Conservation (phyloP, 23 tunicate species). For the Diplosoma virens region DNA sequence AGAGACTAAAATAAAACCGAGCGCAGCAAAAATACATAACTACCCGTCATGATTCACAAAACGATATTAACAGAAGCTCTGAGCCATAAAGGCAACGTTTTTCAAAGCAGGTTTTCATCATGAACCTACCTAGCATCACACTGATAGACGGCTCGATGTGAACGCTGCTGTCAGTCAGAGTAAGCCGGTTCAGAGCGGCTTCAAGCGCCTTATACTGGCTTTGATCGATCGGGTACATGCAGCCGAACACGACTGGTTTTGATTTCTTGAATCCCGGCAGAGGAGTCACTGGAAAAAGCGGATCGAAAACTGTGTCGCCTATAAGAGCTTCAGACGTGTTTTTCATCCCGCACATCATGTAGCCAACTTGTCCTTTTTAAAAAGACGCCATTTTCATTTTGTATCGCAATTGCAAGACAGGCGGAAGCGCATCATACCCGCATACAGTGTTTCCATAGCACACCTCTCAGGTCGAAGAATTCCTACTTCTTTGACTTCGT, state of each 20-base stretch:
- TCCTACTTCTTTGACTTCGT: slow-evolving; percentile 80
- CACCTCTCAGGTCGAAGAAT: slow-evolving; percentile 48
- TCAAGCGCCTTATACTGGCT: slow-evolving; percentile 37
- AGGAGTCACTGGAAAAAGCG: slow-evolving; percentile 30
- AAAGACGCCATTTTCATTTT: too few species aligned
- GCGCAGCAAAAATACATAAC: too few species aligned
- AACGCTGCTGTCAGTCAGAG: slow-evolving; percentile 82
- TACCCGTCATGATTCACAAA: too few species aligned
- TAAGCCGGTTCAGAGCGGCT: slow-evolving; percentile 49
- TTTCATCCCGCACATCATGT: slow-evolving; percentile 77
- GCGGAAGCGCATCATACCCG: slow-evolving; percentile 64
- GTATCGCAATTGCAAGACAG: too few species aligned
- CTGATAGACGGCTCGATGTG: slow-evolving; percentile 32
- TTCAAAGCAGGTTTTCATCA: not conserved
- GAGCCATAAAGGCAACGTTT: not conserved
- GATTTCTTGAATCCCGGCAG: slow-evolving; percentile 59
- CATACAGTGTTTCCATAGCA: slow-evolving; percentile 45
- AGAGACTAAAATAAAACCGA: too few species aligned
- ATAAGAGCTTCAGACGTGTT: slow-evolving; percentile 67
- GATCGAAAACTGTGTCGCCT: slow-evolving; percentile 69
- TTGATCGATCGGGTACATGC: slow-evolving; percentile 61
- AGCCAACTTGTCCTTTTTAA: slow-evolving; percentile 91
- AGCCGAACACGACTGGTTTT: slow-evolving; percentile 80
- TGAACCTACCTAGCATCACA: slow-evolving; percentile 44
- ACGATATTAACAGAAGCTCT: not conserved